Evolutionary conservation across 1,140 invertebrate species (phyloP).

Genomic region (Drosophila virilis): DNA sequence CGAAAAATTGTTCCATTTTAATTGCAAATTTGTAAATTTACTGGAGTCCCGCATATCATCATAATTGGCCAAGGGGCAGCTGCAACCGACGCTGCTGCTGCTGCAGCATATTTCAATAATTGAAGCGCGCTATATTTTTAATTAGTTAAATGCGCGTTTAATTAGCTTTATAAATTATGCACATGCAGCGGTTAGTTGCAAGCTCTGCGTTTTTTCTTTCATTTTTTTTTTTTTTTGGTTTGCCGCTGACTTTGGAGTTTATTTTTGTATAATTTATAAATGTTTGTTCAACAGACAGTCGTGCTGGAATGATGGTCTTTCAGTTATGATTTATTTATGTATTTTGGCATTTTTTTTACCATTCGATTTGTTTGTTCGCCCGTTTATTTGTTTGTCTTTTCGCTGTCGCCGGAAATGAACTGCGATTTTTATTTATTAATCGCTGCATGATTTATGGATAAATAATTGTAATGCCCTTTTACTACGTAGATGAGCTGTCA

Average conservation of each 20-base stretch:
- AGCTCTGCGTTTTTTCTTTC: constrained; percentile 12
- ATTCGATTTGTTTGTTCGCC: constrained; percentile 44
- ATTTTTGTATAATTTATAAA: constrained; percentile 66
- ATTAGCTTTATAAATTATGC: constrained; percentile 83
- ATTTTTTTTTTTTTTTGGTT: constrained; percentile 17
- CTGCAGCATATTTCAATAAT: constrained; percentile 79
- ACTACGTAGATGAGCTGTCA: constrained; percentile 42
- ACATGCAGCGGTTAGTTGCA: constrained; percentile 77
- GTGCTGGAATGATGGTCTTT: constrained; percentile 43
- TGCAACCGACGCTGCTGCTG: not conserved
- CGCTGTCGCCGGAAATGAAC: constrained; percentile 75
- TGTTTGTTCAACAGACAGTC: constrained; percentile 58
- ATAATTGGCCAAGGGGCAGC: constrained; percentile 27
- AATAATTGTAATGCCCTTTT: constrained; percentile 73
- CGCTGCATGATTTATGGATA: constrained; percentile 74
- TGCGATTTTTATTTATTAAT: constrained; percentile 79
- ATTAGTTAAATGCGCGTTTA: constrained; percentile 83
- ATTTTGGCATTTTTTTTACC: constrained; percentile 42
- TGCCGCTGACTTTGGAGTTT: constrained; percentile 24
- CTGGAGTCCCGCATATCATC: constrained; percentile 16
- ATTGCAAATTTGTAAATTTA: constrained; percentile 61
- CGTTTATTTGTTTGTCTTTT: constrained; percentile 61
- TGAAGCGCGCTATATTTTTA: constrained; percentile 80
- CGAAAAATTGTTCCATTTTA: constrained; percentile 56
- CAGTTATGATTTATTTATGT: constrained; percentile 73